A percentile compares a stretch with the other conserved stretches of the same genome.
These are phyloP conservation scores for Champsocephalus gunnari DNA, from an alignment of 2,797 vertebrate species.

Conservation along the genomic window DNA sequence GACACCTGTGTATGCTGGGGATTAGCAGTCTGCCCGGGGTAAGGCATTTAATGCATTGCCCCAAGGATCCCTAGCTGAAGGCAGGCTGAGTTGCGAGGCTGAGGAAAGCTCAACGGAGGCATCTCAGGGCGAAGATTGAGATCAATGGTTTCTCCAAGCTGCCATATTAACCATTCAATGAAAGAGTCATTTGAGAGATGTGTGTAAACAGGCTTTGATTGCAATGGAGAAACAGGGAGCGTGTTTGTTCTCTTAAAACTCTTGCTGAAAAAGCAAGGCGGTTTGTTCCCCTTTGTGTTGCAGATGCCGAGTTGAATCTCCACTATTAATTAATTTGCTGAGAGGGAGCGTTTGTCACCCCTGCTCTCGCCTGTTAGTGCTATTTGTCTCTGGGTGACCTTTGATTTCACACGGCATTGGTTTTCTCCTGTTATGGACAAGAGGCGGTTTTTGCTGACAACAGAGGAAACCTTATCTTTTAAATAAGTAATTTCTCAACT, in stretches of 20 bases:
- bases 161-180: slow-evolving; percentile 76
- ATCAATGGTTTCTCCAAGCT: slow-evolving; percentile 78
- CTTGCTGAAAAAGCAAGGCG: slow-evolving; percentile 63
- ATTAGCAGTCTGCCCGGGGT: slow-evolving; percentile 80
- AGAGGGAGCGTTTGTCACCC: slow-evolving; percentile 78
- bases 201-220: slow-evolving; percentile 74
- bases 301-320: slow-evolving; percentile 77
- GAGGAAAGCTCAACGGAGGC: slow-evolving; percentile 57
- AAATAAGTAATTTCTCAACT: slow-evolving; percentile 90
- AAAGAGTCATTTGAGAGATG: slow-evolving; percentile 69
- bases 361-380: slow-evolving; percentile 81
- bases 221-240: slow-evolving; percentile 47
- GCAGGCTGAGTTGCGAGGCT: slow-evolving; percentile 54
- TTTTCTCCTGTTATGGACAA: slow-evolving; percentile 86
- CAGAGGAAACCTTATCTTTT: slow-evolving; percentile 89
- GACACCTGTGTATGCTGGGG: slow-evolving; percentile 77
- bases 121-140: slow-evolving; percentile 70
- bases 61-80: slow-evolving; percentile 62
- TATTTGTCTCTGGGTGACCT: slow-evolving; percentile 86
- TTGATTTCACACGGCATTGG: slow-evolving; percentile 88
- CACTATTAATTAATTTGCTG: slow-evolving; percentile 85
- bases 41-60: slow-evolving; percentile 74
- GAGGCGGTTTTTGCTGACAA: slow-evolving; percentile 86
- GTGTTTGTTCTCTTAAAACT: slow-evolving; percentile 70
- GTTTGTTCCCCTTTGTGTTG: slow-evolving; percentile 71